Evolutionary conservation across 2,888 invertebrate species (phyloP), one percentile per base, ranked within the genome.

Genomic region (Lepidonotus clava): DNA sequence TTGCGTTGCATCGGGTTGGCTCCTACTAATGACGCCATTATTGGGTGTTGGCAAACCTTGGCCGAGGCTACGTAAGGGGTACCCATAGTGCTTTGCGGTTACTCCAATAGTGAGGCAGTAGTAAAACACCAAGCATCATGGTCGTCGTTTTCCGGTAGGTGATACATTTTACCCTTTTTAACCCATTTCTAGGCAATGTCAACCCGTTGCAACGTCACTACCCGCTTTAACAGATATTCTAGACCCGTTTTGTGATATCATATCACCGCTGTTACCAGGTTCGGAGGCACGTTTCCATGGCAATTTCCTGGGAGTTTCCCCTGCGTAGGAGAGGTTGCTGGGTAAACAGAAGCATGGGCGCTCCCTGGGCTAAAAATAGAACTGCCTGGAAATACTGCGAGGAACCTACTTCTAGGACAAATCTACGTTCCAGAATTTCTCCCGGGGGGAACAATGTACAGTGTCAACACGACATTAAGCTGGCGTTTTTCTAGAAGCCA

Each of bases 291-390:
- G 61, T 61, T 61, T n/a, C 28, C 61, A 61, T 61, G 61, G 61
- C 24, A 32, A 61, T 61, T 61, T 61, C 61, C 61, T 28, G 61
- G 61, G 11, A 28, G 24, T 61, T 61, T 61, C 61, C n/a, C n/a
- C n/a, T n/a, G n/a, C n/a, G n/a, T 61, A 61, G 61, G 61, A 61
- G 61, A 11, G 11, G 4, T 24, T 11, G 61, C 11, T 61, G 24
- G 61, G 61, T 61, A 61, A 61, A 61, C 61, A 61, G 61, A 61
- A 24, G 61, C 61, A 61, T 61, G 61, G 61, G 28, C 61, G 2
- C 28, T 61, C 4, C 53, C 11, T 2, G 24, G 61, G 61, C 28
- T 61, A 61, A 28, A 61, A 28, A 28, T 61, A 61, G 61, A 11
- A 11, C 61, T 32, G 28, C 61, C 61, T 61, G 28, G 61, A 61